Evolutionary conservation across 2,797 vertebrate genomes (phyloP), one percentile per base, ranked within the genome.

Genomic region (Morus bassanus): DNA sequence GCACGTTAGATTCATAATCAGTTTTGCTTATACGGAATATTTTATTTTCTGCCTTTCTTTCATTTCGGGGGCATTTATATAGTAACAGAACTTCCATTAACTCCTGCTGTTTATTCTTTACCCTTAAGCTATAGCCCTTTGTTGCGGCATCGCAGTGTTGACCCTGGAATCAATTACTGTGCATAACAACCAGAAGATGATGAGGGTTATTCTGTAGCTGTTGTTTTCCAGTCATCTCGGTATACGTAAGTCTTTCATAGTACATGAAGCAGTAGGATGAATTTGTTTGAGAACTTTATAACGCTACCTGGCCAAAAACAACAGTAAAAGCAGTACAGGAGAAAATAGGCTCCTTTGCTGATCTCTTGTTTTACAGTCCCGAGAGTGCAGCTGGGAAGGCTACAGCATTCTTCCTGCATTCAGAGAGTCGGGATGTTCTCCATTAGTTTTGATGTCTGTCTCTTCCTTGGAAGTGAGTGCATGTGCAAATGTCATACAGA

Each of bases 81-180:
- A 85, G 78, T 83, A 95, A 89, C 68, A 93, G 68, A 96, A 45
- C 41, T 91, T 88, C 60, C 83, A 95, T 91, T 90, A 94, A 85
- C 77, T 96, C 73, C 78, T 92, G 84, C 60, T 89, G 89, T 95
- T 97, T 95, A 88, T 95, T 96, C 76, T 91, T 89, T 91, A 88
- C 80, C 89, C 94, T 74, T 85, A 95, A 97, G 95, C 94, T 91
- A 79, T 80, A 85, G 85, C 68, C 57, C 73, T 97, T 97, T 95
- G 76, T 97, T 95, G 88, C 53, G 5, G 76, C 89, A 90, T 97
- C 67, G 5, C 64, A 90, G 64, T 77, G 77, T 88, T 96, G 95
- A 97, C 91, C 94, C 94, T 97, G 95, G 93, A 97, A 96, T 85
- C 88, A 96, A 97, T 97, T 96, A 93, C 64, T 82, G 57, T 73